Evolutionary conservation across 2,113 vertebrate species (phyloP).

Genomic region (Cygnus atratus): DNA sequence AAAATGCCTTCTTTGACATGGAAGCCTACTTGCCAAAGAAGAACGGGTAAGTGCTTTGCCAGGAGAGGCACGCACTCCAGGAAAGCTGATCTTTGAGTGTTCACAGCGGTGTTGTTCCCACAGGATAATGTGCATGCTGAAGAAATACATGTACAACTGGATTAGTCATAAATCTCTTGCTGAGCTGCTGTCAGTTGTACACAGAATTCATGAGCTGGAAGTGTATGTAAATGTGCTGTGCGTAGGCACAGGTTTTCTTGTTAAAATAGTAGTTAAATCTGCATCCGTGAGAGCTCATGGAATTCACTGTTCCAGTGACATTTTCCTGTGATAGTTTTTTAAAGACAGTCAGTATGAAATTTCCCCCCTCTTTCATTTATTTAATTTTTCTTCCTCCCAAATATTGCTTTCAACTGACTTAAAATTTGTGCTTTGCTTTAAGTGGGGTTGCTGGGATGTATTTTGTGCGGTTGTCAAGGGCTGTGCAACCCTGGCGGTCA

Average conservation of each 20-base stretch:
- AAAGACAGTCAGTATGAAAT: background rate
- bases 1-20: constrained; percentile 95
- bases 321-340: background rate
- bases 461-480: background rate
- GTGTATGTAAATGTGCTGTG: background rate
- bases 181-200: constrained; percentile 20
- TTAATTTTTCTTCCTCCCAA: background rate
- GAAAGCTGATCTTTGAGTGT: background rate
- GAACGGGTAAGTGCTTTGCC: constrained; percentile 81
- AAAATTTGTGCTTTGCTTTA: background rate
- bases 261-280: background rate
- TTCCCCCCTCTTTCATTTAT: background rate
- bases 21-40: constrained; percentile 98
- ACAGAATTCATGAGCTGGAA: background rate
- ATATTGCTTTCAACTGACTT: background rate
- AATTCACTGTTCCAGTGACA: background rate
- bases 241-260: background rate
- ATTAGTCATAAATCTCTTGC: constrained; percentile 47
- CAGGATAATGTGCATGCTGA: background rate
- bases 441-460: background rate
- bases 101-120: fast-evolving
- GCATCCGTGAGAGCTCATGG: background rate
- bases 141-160: constrained; percentile 24
- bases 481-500: background rate
- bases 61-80: fast-evolving